Evolutionary conservation across 2,888 invertebrate species (phyloP).

Genomic region (Erebia epiphron): DNA sequence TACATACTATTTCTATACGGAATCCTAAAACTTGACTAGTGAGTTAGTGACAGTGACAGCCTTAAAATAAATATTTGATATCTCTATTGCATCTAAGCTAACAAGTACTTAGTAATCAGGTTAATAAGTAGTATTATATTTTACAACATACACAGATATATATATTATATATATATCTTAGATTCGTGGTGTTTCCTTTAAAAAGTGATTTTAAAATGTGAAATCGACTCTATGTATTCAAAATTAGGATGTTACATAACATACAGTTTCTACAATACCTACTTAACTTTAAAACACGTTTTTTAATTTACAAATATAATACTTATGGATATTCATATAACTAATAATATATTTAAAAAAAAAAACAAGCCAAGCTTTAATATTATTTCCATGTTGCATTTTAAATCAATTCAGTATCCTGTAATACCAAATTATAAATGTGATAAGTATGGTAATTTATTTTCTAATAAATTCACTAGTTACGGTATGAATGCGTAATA

Average conservation of each 20-base stretch:
- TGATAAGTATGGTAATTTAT: conserved; percentile 1
- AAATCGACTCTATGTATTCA: background rate
- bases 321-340: too few species aligned
- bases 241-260: background rate
- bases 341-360: too few species aligned
- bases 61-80: conserved; percentile 13
- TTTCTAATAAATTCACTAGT: conserved; percentile 5
- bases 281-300: background rate
- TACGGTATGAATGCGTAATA: background rate
- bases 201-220: background rate
- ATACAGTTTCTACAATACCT: background rate
- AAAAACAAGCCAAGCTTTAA: too few species aligned
- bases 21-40: conserved; percentile 12
- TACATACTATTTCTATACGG: conserved; percentile 3
- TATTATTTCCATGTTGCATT: background rate
- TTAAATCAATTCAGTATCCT: conserved; percentile 4
- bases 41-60: conserved; percentile 17
- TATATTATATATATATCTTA: background rate
- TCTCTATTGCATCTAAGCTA: conserved; percentile 8
- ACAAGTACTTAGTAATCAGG: too few species aligned
- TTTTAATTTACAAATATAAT: background rate
- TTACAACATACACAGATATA: too few species aligned
- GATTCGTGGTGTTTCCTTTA: background rate
- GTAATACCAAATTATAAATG: background rate
- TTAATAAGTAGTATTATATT: background rate